Evolutionary conservation across 2,113 vertebrate genomes (phyloP).

Genomic region (Trochalopteron elliotii): DNA sequence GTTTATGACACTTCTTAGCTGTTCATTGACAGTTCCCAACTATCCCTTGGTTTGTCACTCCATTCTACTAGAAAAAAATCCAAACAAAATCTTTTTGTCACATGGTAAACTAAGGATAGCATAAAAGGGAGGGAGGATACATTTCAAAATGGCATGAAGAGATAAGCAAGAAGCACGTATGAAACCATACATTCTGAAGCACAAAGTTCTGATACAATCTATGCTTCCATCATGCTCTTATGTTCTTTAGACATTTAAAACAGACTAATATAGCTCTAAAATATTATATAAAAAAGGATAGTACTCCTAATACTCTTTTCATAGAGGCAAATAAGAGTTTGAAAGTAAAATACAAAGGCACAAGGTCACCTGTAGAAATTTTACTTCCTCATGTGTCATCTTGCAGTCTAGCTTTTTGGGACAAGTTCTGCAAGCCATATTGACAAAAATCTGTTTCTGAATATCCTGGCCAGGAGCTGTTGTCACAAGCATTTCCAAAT

Average conservation of each 20-base stretch:
- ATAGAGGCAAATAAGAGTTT: neutral
- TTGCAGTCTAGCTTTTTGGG: neutral
- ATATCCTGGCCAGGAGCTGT: slow-evolving; percentile 5
- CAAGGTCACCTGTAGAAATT: neutral
- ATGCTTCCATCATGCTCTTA: neutral
- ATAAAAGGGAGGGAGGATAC: neutral
- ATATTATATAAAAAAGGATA: neutral
- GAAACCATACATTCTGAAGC: neutral
- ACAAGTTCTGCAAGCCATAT: neutral
- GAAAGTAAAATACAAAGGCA: neutral
- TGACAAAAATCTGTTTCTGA: neutral
- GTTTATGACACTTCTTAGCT: neutral
- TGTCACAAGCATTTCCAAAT: slow-evolving; percentile 43
- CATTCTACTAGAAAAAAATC: neutral
- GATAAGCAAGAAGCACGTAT: neutral
- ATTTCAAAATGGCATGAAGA: neutral
- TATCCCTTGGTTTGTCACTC: neutral
- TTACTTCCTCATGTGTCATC: neutral
- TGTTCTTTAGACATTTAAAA: neutral
- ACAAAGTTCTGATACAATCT: neutral
- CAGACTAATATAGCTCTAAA: neutral
- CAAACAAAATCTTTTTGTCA: neutral
- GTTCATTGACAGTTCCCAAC: neutral
- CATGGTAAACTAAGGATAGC: neutral
- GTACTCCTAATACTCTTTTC: neutral